Evolutionary conservation across 2,113 vertebrate species (phyloP).

Genomic region (Mustelus asterias): DNA sequence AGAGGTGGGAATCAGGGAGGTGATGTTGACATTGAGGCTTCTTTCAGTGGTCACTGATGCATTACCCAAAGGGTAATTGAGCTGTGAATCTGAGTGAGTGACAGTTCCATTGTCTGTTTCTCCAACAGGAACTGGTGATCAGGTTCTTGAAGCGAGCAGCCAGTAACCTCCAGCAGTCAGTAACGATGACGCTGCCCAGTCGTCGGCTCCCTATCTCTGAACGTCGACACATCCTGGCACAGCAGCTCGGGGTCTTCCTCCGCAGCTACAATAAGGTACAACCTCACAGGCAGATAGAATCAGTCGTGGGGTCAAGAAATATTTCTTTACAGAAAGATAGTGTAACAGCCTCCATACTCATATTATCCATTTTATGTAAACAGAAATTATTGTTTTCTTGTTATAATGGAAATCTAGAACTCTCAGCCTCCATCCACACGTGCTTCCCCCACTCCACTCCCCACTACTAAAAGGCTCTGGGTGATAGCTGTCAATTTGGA

Average conservation of each 20-base stretch:
- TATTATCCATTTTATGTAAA: background rate
- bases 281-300: background rate
- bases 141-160: slow-evolving; percentile 83
- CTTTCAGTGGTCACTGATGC: slow-evolving; percentile 28
- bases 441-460: too few species aligned
- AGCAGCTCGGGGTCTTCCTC: slow-evolving; percentile 83
- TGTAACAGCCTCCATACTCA: too few species aligned
- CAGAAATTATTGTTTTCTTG: background rate
- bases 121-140: slow-evolving; percentile 77
- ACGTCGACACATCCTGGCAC: slow-evolving; percentile 74
- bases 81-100: background rate
- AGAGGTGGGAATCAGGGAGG: background rate
- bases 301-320: too few species aligned
- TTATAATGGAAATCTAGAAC: background rate
- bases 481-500: background rate
- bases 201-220: slow-evolving; percentile 64
- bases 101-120: slow-evolving; percentile 33
- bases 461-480: too few species aligned
- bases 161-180: slow-evolving; percentile 76
- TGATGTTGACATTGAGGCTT: slow-evolving; percentile 43
- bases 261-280: slow-evolving; percentile 64
- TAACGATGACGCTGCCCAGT: slow-evolving; percentile 71
- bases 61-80: slow-evolving; percentile 41
- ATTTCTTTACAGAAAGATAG: too few species aligned
- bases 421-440: too few species aligned